Conservation (phyloP, 2,888 invertebrate species). For the Drosophila prostipennis region DNA sequence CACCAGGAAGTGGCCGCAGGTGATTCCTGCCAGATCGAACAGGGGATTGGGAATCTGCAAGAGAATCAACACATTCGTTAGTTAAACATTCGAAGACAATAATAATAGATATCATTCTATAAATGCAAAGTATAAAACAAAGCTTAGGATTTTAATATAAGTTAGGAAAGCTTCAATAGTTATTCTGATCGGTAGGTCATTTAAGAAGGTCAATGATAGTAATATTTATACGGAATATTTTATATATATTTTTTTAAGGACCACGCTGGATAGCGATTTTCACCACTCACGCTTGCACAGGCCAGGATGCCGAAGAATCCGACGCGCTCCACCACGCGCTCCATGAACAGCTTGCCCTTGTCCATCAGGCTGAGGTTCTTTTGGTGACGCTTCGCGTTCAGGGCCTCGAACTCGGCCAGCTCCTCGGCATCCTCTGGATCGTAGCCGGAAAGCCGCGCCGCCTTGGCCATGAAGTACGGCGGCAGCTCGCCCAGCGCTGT, state of each 20-base stretch:
- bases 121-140: too few species aligned
- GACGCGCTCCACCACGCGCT: slow-evolving; percentile 95
- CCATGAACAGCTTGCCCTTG: slow-evolving; percentile 93
- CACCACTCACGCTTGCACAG: slow-evolving; percentile 93
- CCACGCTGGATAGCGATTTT: not conserved
- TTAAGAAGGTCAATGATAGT: too few species aligned
- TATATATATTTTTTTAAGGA: too few species aligned
- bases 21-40: slow-evolving; percentile 99
- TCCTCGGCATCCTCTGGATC: slow-evolving; percentile 89
- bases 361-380: slow-evolving; percentile 88
- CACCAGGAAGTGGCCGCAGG: slow-evolving; percentile 99
- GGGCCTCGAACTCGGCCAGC: slow-evolving; percentile 89
- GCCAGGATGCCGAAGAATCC: slow-evolving; percentile 98
- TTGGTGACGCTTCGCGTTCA: slow-evolving; percentile 87
- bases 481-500: slow-evolving; percentile 99
- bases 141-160: too few species aligned
- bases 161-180: too few species aligned
- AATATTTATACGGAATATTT: too few species aligned
- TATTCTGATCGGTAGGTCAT: too few species aligned
- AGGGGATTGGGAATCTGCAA: slow-evolving; percentile 97
- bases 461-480: slow-evolving; percentile 99
- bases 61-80: not conserved
- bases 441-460: slow-evolving; percentile 90
- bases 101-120: too few species aligned
- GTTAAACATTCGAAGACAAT: not conserved